These are phyloP conservation scores for Acanthoscelides obtectus DNA, from an alignment of 2,888 invertebrate genomes.

Conservation along the genomic window DNA sequence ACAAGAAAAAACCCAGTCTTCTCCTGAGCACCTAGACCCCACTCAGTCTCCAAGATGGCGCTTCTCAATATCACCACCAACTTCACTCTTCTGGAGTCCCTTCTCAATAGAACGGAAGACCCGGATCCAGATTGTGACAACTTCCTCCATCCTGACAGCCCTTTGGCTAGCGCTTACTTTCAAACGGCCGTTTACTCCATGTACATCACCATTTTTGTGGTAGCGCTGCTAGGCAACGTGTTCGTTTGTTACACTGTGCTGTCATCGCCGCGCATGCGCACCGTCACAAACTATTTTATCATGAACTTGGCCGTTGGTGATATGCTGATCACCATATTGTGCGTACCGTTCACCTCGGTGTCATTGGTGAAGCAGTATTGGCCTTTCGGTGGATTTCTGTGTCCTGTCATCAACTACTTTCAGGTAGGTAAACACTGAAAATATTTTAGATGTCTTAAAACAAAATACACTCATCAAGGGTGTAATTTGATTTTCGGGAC, in stretches of 20 bases:
- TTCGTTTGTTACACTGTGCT: constrained; percentile 84
- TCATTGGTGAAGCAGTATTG: constrained; percentile 77
- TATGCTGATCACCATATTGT: constrained; percentile 83
- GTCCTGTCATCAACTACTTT: constrained; percentile 77
- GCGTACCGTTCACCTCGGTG: constrained; percentile 87
- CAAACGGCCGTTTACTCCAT: constrained; percentile 63
- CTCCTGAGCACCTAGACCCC: neutral
- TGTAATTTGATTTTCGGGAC: no score
- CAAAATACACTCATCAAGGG: no score
- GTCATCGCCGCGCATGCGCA: constrained; percentile 79
- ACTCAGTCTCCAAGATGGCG: neutral
- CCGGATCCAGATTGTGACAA: constrained; percentile 17
- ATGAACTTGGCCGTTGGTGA: constrained; percentile 86
- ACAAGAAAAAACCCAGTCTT: neutral
- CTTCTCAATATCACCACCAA: neutral
- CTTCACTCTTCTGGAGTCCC: constrained; percentile 3
- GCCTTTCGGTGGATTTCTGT: constrained; percentile 82
- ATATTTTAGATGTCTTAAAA: no score
- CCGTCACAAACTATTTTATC: constrained; percentile 90
- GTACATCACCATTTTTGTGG: constrained; percentile 67
- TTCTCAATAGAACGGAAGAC: constrained; percentile 8
- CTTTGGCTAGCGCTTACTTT: constrained; percentile 49
- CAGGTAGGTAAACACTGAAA: constrained; percentile 53
- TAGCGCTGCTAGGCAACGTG: constrained; percentile 69
- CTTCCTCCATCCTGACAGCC: constrained; percentile 21